Base-by-base conservation (phyloP, 2,113 vertebrate genomes). In the Lepus timidus region DNA sequence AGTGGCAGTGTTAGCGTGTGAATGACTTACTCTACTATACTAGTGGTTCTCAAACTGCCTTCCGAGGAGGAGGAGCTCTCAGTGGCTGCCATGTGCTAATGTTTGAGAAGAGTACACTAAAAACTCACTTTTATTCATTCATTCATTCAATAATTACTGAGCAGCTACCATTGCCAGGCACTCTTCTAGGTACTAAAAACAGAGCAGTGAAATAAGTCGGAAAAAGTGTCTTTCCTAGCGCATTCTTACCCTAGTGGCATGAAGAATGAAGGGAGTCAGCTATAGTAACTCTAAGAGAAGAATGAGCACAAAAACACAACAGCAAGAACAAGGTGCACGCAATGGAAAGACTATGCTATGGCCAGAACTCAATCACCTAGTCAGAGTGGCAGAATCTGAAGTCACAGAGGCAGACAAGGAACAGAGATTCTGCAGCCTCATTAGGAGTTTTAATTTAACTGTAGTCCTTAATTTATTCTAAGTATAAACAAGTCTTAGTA, bases 71-170 rank as follows among this genome's bases (percentile, higher is more conserved):
- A 78, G 33, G 52, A 67, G 17, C 17, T 75, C 87, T 81, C 74
- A 81, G 36, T 61, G 10, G 55, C 44, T 17, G 49, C 31, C n/a
- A 78, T 55, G 52, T 52, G 13, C 7, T 82, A 29, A 22, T 22
- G 39, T 31, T 61, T 91, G 76, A 95, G 58, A 91, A 86, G 33
- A 25, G 39, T 61, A 52, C 3, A 25, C 22, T 10, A 49, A 76
- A 62, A 90, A 29, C 44, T 64, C n/a, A 64, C 36, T 81, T 85
- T 90, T 79, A 64, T 90, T 78, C 23, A 68, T 71, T 90, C 25
- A 36, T n/a, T 71, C 13, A 80, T 33, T 19, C 62, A 92, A 20
- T 83, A 90, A 61, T 85, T 92, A 85, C 4, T 61, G 49, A 74
- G 22, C 20, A 75, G 68, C 49, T 67, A 27, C 70, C 29, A 75